A percentile compares a stretch with the other conserved stretches of the same genome.
phyloP scores from a whole-genome alignment of 1,140 invertebrate species.

The Achatina immaculata region DNA sequence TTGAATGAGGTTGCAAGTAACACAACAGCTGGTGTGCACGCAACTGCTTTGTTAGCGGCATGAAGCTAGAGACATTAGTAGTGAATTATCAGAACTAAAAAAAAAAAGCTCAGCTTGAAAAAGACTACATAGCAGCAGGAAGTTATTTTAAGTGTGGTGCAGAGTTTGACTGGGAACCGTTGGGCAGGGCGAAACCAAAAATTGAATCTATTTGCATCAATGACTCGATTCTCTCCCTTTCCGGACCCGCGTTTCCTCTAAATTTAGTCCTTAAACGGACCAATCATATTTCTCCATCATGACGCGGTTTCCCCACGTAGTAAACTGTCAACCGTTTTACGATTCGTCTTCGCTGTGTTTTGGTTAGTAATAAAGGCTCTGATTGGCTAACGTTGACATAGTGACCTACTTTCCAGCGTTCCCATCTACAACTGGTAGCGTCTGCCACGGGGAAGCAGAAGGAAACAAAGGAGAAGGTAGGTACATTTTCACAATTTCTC shows the following conservation, averaged over 20 bases:
- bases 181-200: neutral
- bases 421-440: constrained; percentile 30
- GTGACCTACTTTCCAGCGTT: constrained; percentile 19
- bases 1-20: too few species aligned
- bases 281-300: neutral
- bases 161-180: neutral
- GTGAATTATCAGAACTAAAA: too few species aligned
- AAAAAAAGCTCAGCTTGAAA: too few species aligned
- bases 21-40: too few species aligned
- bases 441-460: constrained; percentile 21
- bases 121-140: too few species aligned
- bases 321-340: neutral
- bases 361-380: constrained; percentile 24
- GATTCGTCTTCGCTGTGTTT: constrained; percentile 19
- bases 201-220: neutral
- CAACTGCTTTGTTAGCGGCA: too few species aligned
- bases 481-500: neutral
- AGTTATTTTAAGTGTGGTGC: too few species aligned
- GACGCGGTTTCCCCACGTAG: constrained; percentile 20
- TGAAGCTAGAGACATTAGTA: too few species aligned
- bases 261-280: constrained; percentile 4
- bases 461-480: constrained; percentile 19
- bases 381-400: constrained; percentile 27
- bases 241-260: constrained; percentile 27
- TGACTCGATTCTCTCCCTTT: neutral